Evolutionary conservation across 1,140 invertebrate species (phyloP).

Genomic region (Hetaerina americana): DNA sequence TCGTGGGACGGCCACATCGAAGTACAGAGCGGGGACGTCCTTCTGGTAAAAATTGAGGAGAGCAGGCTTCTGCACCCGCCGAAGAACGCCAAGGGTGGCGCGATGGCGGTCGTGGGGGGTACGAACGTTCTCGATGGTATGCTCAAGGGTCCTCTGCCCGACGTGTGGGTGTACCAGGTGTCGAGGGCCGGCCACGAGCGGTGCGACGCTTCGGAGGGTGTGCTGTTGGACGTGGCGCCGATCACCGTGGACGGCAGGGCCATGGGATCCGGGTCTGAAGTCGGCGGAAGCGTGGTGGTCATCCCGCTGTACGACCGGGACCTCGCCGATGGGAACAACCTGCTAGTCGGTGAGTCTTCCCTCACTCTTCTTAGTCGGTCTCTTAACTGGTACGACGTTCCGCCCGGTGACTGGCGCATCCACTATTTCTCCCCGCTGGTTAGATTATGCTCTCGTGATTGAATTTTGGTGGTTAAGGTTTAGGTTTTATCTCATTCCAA

Average conservation of each 20-base stretch:
- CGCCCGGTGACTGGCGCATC: too few species aligned
- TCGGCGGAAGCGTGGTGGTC: conserved; percentile 39
- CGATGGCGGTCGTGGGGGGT: neutral
- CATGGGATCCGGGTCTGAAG: conserved; percentile 46
- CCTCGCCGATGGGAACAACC: conserved; percentile 49
- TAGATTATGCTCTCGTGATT: too few species aligned
- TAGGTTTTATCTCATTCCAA: too few species aligned
- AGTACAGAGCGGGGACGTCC: conserved; percentile 51
- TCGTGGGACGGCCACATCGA: conserved; percentile 46
- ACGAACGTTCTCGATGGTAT: neutral
- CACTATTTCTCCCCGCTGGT: too few species aligned
- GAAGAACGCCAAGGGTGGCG: neutral
- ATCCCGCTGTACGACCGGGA: conserved; percentile 55
- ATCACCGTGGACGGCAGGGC: conserved; percentile 39
- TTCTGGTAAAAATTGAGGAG: conserved; percentile 52
- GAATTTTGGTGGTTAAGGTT: too few species aligned
- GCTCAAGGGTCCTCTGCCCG: conserved; percentile 8
- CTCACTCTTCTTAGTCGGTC: too few species aligned
- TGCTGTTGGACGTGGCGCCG: conserved; percentile 48
- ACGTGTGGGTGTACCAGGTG: conserved; percentile 36
- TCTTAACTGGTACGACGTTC: too few species aligned
- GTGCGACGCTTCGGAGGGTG: conserved; percentile 48
- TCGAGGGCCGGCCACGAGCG: conserved; percentile 47
- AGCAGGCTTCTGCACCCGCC: conserved; percentile 17
- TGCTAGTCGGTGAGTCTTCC: conserved; percentile 49